A percentile compares a stretch with the other conserved stretches of the same genome.
phyloP scores from a whole-genome alignment of 2,797 vertebrate genomes.

The Coregonus sp. region DNA sequence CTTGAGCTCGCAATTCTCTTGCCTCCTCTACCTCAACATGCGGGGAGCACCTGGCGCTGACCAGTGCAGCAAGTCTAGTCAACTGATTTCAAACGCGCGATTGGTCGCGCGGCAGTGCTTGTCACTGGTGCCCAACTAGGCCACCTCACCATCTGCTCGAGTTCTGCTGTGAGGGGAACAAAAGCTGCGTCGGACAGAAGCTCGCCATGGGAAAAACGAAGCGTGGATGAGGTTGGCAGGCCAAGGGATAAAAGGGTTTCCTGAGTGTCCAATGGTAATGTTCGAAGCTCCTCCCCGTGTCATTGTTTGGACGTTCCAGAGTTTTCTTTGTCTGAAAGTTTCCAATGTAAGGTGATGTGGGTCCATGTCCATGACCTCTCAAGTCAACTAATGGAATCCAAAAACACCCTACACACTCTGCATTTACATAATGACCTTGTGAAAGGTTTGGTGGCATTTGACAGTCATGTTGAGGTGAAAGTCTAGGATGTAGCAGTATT shows the following conservation, averaged over 20 bases:
- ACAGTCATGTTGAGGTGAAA: neutral
- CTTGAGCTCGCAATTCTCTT: constrained; percentile 25
- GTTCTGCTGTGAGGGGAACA: constrained; percentile 54
- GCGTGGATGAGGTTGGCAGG: neutral
- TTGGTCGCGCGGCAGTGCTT: neutral
- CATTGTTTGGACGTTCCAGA: neutral
- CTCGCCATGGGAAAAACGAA: neutral
- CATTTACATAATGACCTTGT: neutral
- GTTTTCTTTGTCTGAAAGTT: neutral
- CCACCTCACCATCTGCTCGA: constrained; percentile 67
- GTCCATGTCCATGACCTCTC: neutral
- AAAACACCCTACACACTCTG: neutral
- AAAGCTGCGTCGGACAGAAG: constrained; percentile 23
- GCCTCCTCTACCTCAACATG: neutral
- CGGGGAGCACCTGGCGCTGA: constrained; percentile 50
- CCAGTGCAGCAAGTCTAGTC: constrained; percentile 51
- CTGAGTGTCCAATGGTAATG: neutral
- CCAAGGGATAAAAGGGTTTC: neutral
- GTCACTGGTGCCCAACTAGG: constrained; percentile 40
- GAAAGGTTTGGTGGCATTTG: neutral
- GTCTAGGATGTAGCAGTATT: neutral
- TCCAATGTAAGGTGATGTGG: neutral
- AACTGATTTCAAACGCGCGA: constrained; percentile 55
- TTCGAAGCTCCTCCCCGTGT: neutral
- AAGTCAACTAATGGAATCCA: neutral